phyloP scores from a whole-genome alignment of 2,888 invertebrate species.

The Parnassius apollo region DNA sequence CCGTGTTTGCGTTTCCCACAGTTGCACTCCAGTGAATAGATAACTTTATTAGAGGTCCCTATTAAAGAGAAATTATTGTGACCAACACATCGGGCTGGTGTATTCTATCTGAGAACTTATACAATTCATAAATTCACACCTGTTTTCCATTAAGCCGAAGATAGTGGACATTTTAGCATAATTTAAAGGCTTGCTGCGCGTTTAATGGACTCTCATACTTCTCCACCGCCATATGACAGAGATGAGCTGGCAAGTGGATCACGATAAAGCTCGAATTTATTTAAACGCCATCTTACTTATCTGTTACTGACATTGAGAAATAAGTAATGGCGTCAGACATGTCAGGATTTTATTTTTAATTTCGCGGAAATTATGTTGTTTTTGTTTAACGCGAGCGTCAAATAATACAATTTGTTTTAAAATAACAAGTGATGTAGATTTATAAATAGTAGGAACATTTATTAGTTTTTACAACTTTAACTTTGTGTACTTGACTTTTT shows the following conservation, averaged over 20 bases:
- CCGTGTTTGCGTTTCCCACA: slow-evolving; percentile 28
- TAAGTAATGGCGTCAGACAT: slow-evolving; percentile 11
- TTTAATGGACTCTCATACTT: slow-evolving; percentile 23
- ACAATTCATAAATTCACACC: slow-evolving; percentile 30
- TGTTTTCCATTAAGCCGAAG: slow-evolving; percentile 27
- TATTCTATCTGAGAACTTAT: slow-evolving; percentile 22
- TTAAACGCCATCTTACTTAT: slow-evolving; percentile 24
- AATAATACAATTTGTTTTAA: background rate
- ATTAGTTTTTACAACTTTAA: no score
- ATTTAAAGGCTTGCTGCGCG: slow-evolving; percentile 18
- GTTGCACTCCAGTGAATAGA: slow-evolving; percentile 26
- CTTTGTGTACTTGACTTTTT: no score
- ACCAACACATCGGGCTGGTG: slow-evolving; percentile 15
- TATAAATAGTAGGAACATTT: background rate
- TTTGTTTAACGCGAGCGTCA: slow-evolving; percentile 4
- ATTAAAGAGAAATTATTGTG: slow-evolving; percentile 29
- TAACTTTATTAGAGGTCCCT: slow-evolving; percentile 29
- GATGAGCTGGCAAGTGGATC: slow-evolving; percentile 20
- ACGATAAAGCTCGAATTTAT: slow-evolving; percentile 22
- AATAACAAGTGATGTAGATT: background rate
- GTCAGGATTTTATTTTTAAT: slow-evolving; percentile 2
- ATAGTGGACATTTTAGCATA: slow-evolving; percentile 26
- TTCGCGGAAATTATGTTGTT: slow-evolving; percentile 13
- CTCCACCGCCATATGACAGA: slow-evolving; percentile 21
- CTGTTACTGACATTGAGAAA: slow-evolving; percentile 18